Evolutionary conservation across 2,888 invertebrate genomes (phyloP).

Genomic region (Chymomyza procnemis): DNA sequence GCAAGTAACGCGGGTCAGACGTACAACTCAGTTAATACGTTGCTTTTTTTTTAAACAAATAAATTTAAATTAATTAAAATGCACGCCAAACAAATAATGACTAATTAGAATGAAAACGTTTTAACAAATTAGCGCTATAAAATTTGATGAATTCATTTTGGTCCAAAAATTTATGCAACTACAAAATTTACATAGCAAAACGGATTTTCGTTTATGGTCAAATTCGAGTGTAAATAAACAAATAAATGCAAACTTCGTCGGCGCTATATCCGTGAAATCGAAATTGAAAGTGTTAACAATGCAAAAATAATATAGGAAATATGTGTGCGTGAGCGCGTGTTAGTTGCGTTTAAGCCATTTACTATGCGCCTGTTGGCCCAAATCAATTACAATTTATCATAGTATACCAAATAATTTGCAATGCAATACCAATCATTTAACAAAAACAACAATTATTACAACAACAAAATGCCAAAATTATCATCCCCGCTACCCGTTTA

Average conservation of each 20-base stretch:
- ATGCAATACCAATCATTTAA: slow-evolving; percentile 13
- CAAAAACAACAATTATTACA: slow-evolving; percentile 48
- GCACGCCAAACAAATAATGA: background rate
- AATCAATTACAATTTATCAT: slow-evolving; percentile 40
- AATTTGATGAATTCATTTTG: background rate
- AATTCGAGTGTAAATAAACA: background rate
- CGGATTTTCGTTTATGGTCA: slow-evolving; percentile 14
- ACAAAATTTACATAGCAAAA: slow-evolving; percentile 33
- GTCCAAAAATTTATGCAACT: background rate
- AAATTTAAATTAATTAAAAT: slow-evolving; percentile 8
- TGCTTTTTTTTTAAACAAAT: background rate
- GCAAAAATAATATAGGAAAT: background rate
- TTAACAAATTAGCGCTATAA: background rate
- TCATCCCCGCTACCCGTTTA: background rate
- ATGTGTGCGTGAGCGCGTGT: background rate
- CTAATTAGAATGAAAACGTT: background rate
- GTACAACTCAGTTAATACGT: slow-evolving; percentile 25
- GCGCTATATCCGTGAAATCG: slow-evolving; percentile 15
- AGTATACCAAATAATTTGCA: slow-evolving; percentile 19
- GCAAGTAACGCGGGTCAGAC: slow-evolving; percentile 53
- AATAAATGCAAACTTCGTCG: background rate
- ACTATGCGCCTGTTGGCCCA: background rate
- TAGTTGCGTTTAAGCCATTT: background rate
- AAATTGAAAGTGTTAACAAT: slow-evolving; percentile 52
- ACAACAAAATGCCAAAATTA: slow-evolving; percentile 19